These are phyloP conservation scores for Orius insidiosus DNA, from an alignment of 1,140 invertebrate species.

Conservation along the genomic window DNA sequence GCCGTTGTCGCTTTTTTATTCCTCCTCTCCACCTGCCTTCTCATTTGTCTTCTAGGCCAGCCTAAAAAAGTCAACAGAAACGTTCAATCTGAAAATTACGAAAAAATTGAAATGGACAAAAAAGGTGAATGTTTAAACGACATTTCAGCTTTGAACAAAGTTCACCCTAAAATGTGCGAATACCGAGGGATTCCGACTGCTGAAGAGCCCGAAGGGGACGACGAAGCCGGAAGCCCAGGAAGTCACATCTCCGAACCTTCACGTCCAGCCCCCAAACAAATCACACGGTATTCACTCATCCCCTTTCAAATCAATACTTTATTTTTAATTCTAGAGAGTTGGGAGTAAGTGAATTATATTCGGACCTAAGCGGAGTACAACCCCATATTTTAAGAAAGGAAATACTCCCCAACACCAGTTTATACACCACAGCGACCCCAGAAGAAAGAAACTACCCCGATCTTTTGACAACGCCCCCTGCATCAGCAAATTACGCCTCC, in stretches of 20 bases:
- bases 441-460: constrained; percentile 45
- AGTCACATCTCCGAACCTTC: constrained; percentile 11
- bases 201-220: constrained; percentile 28
- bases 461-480: constrained; percentile 31
- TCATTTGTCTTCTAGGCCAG: constrained; percentile 34
- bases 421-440: constrained; percentile 33
- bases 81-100: constrained; percentile 37
- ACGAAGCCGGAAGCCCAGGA: constrained; percentile 34
- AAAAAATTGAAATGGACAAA: constrained; percentile 54
- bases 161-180: constrained; percentile 37
- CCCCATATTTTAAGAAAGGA: constrained; percentile 27
- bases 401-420: constrained; percentile 25
- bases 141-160: constrained; percentile 4
- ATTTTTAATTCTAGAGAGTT: background rate
- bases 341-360: constrained; percentile 15
- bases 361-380: constrained; percentile 26
- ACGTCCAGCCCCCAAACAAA: constrained; percentile 17
- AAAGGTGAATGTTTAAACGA: constrained; percentile 21
- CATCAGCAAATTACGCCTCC: constrained; percentile 9
- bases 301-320: background rate
- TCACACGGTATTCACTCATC: background rate
- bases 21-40: constrained; percentile 36
- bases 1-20: constrained; percentile 37
- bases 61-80: constrained; percentile 22
- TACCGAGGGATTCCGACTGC: constrained; percentile 47